These are phyloP conservation scores for Callorhinus ursinus DNA, from an alignment of 2,113 vertebrate species.

Conservation along the genomic window DNA sequence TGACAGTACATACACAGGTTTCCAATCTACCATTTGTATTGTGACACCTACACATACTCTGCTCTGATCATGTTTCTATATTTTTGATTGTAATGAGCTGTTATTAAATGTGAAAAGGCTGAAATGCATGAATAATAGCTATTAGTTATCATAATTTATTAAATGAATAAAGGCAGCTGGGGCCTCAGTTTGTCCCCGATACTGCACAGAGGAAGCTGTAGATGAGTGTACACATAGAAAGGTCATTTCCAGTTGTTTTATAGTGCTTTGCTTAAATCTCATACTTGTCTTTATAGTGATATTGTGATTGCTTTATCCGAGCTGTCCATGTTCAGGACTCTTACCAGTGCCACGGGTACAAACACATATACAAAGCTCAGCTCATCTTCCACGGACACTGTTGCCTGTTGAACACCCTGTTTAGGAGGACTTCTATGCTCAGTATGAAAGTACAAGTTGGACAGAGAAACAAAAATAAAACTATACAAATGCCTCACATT, in stretches of 20 bases:
- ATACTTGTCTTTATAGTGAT: neutral
- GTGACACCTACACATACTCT: slow-evolving; percentile 76
- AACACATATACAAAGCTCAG: neutral
- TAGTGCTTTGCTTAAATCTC: neutral
- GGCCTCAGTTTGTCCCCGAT: slow-evolving; percentile 58
- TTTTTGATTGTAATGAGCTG: slow-evolving; percentile 79
- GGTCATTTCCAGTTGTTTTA: neutral
- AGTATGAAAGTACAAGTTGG: neutral
- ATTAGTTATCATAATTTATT: slow-evolving; percentile 82
- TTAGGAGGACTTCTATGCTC: neutral
- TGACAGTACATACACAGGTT: slow-evolving; percentile 78
- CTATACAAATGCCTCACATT: neutral
- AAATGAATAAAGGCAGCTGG: slow-evolving; percentile 76
- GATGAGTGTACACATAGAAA: neutral
- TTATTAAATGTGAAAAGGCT: slow-evolving; percentile 84
- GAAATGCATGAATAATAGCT: slow-evolving; percentile 83
- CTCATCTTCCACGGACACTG: neutral
- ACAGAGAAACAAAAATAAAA: neutral
- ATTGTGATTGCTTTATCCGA: slow-evolving; percentile 17
- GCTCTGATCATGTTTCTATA: slow-evolving; percentile 74
- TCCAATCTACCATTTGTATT: slow-evolving; percentile 83
- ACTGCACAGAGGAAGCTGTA: neutral
- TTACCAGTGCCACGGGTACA: neutral
- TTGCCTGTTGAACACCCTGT: neutral
- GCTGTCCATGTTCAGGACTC: neutral